Conservation (phyloP, 2,797 vertebrate genomes). For the Nyctibius grandis region DNA sequence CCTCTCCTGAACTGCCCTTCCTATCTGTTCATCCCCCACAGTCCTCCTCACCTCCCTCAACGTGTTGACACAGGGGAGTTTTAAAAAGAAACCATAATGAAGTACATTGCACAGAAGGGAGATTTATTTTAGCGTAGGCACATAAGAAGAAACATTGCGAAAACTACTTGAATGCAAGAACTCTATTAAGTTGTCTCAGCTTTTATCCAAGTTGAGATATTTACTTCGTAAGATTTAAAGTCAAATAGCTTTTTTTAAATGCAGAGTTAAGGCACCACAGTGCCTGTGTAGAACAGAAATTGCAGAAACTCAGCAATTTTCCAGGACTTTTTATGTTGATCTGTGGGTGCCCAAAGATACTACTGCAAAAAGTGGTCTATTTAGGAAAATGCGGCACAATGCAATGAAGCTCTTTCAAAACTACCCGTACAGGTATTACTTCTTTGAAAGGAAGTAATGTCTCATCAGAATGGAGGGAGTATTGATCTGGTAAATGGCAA, state of each 20-base stretch:
- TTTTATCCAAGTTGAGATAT: not conserved
- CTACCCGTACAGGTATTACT: not conserved
- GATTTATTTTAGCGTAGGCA: conserved; percentile 47
- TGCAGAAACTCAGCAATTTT: not conserved
- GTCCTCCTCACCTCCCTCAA: conserved; percentile 56
- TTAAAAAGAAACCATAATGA: conserved; percentile 50
- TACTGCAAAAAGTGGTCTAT: not conserved
- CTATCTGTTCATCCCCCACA: conserved; percentile 3
- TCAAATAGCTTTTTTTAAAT: not conserved
- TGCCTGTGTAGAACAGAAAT: not conserved
- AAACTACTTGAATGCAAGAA: conserved; percentile 6
- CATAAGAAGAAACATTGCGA: not conserved
- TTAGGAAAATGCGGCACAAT: not conserved
- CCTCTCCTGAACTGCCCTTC: conserved; percentile 49
- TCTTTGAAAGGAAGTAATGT: not conserved
- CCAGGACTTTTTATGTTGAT: not conserved
- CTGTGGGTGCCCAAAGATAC: not conserved
- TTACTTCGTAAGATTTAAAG: not conserved
- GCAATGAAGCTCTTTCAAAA: not conserved
- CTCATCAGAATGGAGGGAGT: not conserved
- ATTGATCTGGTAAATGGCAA: not conserved
- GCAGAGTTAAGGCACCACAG: not conserved
- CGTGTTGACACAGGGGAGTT: conserved; percentile 26
- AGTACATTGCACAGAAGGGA: conserved; percentile 43
- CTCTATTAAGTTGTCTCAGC: not conserved